phyloP scores from a whole-genome alignment of 2,888 invertebrate species.

The Acronicta psi region DNA sequence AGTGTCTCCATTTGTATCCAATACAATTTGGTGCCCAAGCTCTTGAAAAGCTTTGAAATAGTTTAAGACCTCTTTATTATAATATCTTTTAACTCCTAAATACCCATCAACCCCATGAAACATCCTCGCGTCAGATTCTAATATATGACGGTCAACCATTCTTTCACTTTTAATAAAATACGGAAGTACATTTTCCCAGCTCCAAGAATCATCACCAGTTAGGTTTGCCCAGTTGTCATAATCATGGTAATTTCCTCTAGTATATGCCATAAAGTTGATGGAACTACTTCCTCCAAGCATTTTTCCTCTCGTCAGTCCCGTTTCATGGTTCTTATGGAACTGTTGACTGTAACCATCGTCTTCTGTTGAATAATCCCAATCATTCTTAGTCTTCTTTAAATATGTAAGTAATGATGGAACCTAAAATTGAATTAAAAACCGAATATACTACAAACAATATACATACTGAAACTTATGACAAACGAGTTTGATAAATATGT shows the following conservation, averaged over 20 bases:
- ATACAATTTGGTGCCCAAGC: constrained; percentile 71
- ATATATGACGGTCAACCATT: constrained; percentile 48
- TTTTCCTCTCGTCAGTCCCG: constrained; percentile 84
- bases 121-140: constrained; percentile 32
- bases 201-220: constrained; percentile 85
- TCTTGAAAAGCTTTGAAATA: constrained; percentile 75
- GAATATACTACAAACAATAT: too few relatives aligned
- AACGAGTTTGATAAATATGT: too few relatives aligned
- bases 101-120: constrained; percentile 77
- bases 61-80: constrained; percentile 38
- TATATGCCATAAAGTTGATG: constrained; percentile 85
- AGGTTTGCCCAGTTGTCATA: constrained; percentile 83
- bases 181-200: constrained; percentile 80
- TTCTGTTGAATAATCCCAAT: constrained; percentile 68
- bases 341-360: constrained; percentile 61
- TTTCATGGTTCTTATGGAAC: constrained; percentile 36
- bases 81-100: constrained; percentile 70
- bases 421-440: constrained; percentile 23
- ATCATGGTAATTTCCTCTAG: constrained; percentile 73
- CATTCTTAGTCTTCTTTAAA: constrained; percentile 37
- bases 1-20: constrained; percentile 72
- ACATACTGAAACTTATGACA: too few relatives aligned
- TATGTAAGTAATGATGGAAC: constrained; percentile 29
- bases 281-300: constrained; percentile 88
- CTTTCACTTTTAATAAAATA: constrained; percentile 86